phyloP scores from a whole-genome alignment of 1,140 invertebrate species.

The Drosophila teissieri region DNA sequence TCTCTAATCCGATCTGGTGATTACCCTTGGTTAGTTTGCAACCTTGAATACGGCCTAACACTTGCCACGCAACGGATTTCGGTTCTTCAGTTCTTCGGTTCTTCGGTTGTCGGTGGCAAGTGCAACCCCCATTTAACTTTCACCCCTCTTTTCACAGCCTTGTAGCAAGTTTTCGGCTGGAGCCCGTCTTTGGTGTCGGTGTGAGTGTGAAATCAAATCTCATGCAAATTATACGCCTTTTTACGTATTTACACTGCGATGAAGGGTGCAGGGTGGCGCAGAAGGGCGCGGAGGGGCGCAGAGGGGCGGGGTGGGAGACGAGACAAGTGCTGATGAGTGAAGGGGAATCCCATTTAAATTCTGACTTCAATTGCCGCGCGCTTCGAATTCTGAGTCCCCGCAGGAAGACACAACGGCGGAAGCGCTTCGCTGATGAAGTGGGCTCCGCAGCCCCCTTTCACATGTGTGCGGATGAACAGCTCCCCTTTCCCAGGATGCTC shows the following conservation, averaged over 20 bases:
- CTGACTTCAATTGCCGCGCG: slow-evolving; percentile 63
- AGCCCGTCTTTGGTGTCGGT: slow-evolving; percentile 38
- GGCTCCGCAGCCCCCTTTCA: background rate
- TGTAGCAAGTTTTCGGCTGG: slow-evolving; percentile 38
- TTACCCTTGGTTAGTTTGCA: background rate
- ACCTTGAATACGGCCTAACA: slow-evolving; percentile 4
- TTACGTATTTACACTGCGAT: slow-evolving; percentile 72
- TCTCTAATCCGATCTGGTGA: background rate
- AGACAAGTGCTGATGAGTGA: slow-evolving; percentile 49
- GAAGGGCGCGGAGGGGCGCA: too few species aligned
- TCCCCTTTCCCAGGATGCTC: background rate
- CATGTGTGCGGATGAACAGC: background rate
- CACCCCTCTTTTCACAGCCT: background rate
- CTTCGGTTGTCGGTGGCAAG: background rate
- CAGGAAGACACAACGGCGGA: slow-evolving; percentile 6
- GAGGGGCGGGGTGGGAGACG: too few species aligned
- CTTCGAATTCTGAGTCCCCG: slow-evolving; percentile 43
- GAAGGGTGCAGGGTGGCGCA: background rate
- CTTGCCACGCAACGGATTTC: background rate
- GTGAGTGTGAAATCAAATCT: slow-evolving; percentile 78
- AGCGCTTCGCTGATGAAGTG: slow-evolving; percentile 35
- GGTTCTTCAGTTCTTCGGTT: background rate
- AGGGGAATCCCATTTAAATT: slow-evolving; percentile 60
- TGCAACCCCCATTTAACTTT: background rate
- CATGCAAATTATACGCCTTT: slow-evolving; percentile 81